These are phyloP conservation scores for Typhlichthys subterraneus DNA, from an alignment of 2,797 vertebrate species.

Conservation along the genomic window DNA sequence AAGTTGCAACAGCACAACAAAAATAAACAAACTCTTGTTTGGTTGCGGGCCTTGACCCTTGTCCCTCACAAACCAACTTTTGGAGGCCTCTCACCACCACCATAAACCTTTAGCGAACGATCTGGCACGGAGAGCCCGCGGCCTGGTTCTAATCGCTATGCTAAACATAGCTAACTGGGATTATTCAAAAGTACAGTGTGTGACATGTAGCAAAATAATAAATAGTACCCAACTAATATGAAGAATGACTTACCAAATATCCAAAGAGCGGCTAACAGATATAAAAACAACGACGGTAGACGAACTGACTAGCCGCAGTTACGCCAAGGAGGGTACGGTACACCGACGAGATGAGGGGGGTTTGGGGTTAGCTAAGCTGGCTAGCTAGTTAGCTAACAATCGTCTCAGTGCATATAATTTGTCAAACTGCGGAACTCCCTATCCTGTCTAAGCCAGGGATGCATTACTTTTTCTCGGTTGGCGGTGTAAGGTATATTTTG, in stretches of 20 bases:
- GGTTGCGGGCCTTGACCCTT: constrained; percentile 66
- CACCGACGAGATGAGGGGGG: constrained; percentile 51
- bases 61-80: constrained; percentile 63
- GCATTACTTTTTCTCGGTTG: constrained; percentile 77
- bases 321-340: constrained; percentile 31
- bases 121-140: constrained; percentile 51
- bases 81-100: constrained; percentile 55
- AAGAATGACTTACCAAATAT: constrained; percentile 70
- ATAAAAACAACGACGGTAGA: constrained; percentile 33
- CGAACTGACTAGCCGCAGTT: constrained; percentile 29
- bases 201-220: constrained; percentile 7
- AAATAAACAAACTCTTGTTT: constrained; percentile 62
- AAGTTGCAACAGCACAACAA: constrained; percentile 22
- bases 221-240: constrained; percentile 13
- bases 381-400: constrained; percentile 65
- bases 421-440: constrained; percentile 69
- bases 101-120: constrained; percentile 27
- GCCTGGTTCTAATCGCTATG: constrained; percentile 56
- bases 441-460: constrained; percentile 62
- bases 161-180: constrained; percentile 39
- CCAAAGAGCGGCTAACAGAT: constrained; percentile 47
- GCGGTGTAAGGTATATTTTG: constrained; percentile 44
- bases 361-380: constrained; percentile 58
- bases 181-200: background rate
- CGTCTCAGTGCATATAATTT: constrained; percentile 75